phyloP scores from a whole-genome alignment of 2,797 vertebrate species.

The Argentina silus region DNA sequence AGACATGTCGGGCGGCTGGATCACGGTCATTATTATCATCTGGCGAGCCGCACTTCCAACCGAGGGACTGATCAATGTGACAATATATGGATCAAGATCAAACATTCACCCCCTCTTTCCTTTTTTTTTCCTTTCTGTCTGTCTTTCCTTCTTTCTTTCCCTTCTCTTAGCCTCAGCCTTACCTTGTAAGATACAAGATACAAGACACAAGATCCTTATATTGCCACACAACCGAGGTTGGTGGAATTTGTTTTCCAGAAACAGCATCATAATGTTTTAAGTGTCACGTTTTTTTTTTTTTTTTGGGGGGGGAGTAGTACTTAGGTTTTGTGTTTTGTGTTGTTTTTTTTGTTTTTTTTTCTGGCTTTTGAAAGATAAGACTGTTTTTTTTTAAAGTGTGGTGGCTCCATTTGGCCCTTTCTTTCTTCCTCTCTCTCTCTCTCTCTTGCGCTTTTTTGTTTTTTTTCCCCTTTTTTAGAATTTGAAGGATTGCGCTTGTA shows the following conservation, averaged over 20 bases:
- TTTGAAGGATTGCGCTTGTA: not conserved
- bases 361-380: not conserved
- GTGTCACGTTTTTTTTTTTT: not conserved
- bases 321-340: not conserved
- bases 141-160: no score
- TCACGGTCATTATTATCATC: slow-evolving; percentile 78
- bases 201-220: no score
- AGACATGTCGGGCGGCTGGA: slow-evolving; percentile 75
- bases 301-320: not conserved
- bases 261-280: no score
- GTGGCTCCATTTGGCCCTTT: not conserved
- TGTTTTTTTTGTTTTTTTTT: not conserved
- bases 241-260: no score
- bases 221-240: no score
- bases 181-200: not conserved
- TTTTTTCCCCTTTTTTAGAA: not conserved
- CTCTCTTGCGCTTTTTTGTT: not conserved
- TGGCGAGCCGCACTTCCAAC: slow-evolving; percentile 67
- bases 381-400: not conserved
- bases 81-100: slow-evolving; percentile 77
- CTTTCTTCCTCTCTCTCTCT: not conserved
- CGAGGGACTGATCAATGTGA: slow-evolving; percentile 73
- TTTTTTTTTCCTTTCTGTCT: slow-evolving; percentile 14
- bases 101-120: slow-evolving; percentile 53
- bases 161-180: not conserved